Evolutionary conservation across 2,888 invertebrate genomes (phyloP).

Genomic region (Drosophila fungiperda): DNA sequence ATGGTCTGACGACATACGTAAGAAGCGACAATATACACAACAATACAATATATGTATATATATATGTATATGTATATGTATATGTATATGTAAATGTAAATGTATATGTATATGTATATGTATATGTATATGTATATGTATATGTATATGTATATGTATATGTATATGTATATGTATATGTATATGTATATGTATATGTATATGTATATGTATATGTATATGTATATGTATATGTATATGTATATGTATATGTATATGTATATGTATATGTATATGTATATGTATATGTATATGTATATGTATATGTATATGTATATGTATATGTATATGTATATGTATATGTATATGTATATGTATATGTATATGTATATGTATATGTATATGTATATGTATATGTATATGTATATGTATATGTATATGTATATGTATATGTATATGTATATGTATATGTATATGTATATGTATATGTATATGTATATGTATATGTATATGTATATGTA

Average conservation of each 20-base stretch:
- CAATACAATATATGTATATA: background rate
- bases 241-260: constrained; percentile 6
- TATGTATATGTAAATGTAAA: constrained; percentile 6
- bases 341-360: constrained; percentile 1
- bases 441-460: constrained; percentile 8
- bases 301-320: background rate
- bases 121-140: constrained; percentile 1
- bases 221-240: background rate
- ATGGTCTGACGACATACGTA: constrained; percentile 50
- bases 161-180: background rate
- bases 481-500: background rate
- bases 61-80: constrained; percentile 1
- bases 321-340: background rate
- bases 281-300: background rate
- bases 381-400: constrained; percentile 21
- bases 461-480: constrained; percentile 6
- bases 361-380: background rate
- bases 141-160: constrained; percentile 5
- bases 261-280: background rate
- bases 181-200: constrained; percentile 7
- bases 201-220: constrained; percentile 4
- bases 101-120: constrained; percentile 9
- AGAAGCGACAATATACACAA: constrained; percentile 42
- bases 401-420: constrained; percentile 12
- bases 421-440: constrained; percentile 10